A percentile compares a stretch with the other conserved stretches of the same genome.
Conservation (phyloP, 2,113 vertebrate genomes). For the Salminus brasiliensis region DNA sequence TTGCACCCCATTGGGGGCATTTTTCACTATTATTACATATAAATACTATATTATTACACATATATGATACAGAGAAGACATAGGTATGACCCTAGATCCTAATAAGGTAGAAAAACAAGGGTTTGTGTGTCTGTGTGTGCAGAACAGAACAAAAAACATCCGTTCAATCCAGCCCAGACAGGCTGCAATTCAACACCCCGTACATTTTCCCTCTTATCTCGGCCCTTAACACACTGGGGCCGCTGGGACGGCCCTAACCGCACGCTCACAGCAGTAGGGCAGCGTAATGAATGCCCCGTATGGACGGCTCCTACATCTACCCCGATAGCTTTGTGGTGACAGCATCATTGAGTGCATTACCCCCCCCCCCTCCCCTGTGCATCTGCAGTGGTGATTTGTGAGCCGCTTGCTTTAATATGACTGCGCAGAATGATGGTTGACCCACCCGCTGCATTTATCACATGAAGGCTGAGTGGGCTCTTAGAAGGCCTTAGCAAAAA, state of each 20-base stretch:
- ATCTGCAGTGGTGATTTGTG: slow-evolving; percentile 20
- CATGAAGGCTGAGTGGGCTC: not conserved
- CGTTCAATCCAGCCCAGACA: slow-evolving; percentile 11
- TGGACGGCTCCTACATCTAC: slow-evolving; percentile 7
- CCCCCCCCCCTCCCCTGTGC: slow-evolving; percentile 9
- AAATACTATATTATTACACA: too few species aligned
- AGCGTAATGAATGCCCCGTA: not conserved
- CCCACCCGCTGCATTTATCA: not conserved
- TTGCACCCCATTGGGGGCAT: too few species aligned
- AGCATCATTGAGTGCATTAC: slow-evolving; percentile 19
- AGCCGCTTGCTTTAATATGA: slow-evolving; percentile 22
- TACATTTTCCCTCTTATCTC: not conserved
- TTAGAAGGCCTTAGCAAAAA: too few species aligned
- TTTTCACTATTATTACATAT: too few species aligned
- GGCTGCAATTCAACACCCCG: not conserved
- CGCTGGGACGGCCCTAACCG: not conserved
- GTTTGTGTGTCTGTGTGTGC: not conserved
- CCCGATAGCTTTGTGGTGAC: not conserved
- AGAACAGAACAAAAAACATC: not conserved
- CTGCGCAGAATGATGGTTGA: not conserved
- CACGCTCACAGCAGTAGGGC: not conserved
- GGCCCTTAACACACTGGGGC: not conserved
- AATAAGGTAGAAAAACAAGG: not conserved
- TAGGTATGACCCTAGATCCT: too few species aligned
- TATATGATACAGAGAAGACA: too few species aligned